Evolutionary conservation across 1,140 invertebrate genomes (phyloP), one percentile per base, ranked within the genome.

Genomic region (Rhynchophorus ferrugineus): DNA sequence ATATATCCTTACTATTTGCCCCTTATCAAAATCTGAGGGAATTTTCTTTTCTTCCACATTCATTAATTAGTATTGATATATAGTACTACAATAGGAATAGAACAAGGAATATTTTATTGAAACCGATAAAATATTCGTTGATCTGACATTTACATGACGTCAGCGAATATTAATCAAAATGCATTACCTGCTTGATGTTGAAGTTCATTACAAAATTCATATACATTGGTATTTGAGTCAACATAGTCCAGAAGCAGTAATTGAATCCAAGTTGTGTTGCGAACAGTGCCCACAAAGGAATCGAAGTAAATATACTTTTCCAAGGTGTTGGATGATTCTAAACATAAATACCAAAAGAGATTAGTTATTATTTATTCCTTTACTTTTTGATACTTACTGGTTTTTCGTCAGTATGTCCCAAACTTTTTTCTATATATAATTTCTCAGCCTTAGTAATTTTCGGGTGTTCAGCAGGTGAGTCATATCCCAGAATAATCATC

Each of bases 211-310:
- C 82, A 43, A 81, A 78, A 17, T 83, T 83, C 77, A 98, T 84
- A 63, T 93, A 98, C 0, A 81, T 85, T 0, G 95, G 95, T 56
- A 97, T 83, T 70, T 93, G 83, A 0, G 90, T 93, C 33, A 97
- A 74, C 38, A 98, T 75, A 2, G 87, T 95, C 75, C 91, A 95
- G 64, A 89, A 92, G 1, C 90, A 91, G 91, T 91, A 97, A 63
- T 89, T 89, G 63, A 93, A 85, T 0, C 87, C 83, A 64, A 87
- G 85, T 63, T 96, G 89, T 0, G 79, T 80, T 1, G 90, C 66
- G 22, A 91, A 77, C 7, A 95, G 71, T 0, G 90, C 84, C 84
- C 84, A 91, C 52, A 95, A 81, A 0, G 91, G 86, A 5, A 80
- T 38, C 1, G 88, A 90, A 0, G 76, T 85, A 0, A 86, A 70